Evolutionary conservation across 2,888 invertebrate species (phyloP), one percentile per base, ranked within the genome.

Genomic region (Latrodectus hesperus): DNA sequence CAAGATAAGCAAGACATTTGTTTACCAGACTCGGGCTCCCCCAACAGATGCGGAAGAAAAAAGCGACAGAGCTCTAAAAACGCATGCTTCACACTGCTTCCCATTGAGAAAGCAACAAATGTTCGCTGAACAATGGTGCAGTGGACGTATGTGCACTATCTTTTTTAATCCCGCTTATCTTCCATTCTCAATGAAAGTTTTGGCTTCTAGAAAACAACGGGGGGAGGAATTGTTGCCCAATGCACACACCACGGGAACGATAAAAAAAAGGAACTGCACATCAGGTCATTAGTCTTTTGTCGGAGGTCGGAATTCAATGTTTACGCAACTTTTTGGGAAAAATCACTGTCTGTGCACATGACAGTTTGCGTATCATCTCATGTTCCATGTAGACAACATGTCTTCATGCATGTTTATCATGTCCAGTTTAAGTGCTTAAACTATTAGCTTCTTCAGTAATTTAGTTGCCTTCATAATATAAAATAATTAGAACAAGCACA

Each of bases 171-270:
- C 52, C 6, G 17, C 12, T 73, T 81, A 72, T 81, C 73, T 67
- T 9, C 17, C 6, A 38, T 3, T 60, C 38, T 22, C 71, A 77
- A 64, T 65, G 64, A 83, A 70, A 26, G 53, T 51, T 51, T 22
- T 26, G 17, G 51, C 22, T 83, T 83, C 83, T 83, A 76, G 83
- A 83, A 83, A 75, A 12, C 26, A 26, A 12, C 60, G n/a, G 64
- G 9, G 51, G 16, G 72, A 55, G 49, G 53, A 11, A 64, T 2
- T 17, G 60, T 82, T 82, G 55, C 82, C 71, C 76, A 83, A 76
- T 65, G 38, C 38, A 64, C 38, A 3, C 55, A 82, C 11, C 81
- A 81, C 72, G 81, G 81, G 81, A 74, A 73, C 49, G 81, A 74
- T 73, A 67, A 81, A 65, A 81, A 81, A 14, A 26, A 6, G 38